Conservation (phyloP, 2,888 invertebrate species). For the Drosophila atripex region DNA sequence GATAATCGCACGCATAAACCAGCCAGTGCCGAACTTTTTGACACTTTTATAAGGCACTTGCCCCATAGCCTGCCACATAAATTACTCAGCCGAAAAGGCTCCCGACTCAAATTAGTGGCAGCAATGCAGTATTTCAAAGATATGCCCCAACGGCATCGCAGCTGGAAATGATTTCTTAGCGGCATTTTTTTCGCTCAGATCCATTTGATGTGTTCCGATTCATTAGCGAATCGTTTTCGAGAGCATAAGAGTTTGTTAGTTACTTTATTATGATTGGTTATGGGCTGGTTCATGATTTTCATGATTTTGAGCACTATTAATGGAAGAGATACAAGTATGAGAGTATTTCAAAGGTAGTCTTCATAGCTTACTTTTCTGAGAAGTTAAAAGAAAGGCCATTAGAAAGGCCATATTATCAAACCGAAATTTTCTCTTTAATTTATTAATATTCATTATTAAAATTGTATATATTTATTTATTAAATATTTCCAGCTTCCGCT, state of each 20-base stretch:
- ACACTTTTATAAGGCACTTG: slow-evolving; percentile 79
- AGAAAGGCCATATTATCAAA: too few species aligned
- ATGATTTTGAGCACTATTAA: not conserved
- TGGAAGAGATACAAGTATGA: not conserved
- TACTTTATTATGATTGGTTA: slow-evolving; percentile 22
- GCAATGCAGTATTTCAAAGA: slow-evolving; percentile 42
- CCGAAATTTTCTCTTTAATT: too few species aligned
- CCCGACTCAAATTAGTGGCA: slow-evolving; percentile 68
- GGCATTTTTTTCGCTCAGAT: slow-evolving; percentile 12
- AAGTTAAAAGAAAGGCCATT: not conserved
- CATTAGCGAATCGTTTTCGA: slow-evolving; percentile 37
- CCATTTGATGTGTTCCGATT: slow-evolving; percentile 37
- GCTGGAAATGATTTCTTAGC: slow-evolving; percentile 35
- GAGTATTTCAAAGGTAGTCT: too few species aligned
- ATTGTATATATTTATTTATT: not conserved
- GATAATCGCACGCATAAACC: slow-evolving; percentile 71
- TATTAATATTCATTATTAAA: too few species aligned
- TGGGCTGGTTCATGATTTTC: not conserved
- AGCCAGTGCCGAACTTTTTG: slow-evolving; percentile 64
- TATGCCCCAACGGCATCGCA: slow-evolving; percentile 31
- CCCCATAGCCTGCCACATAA: slow-evolving; percentile 70
- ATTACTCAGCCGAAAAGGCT: slow-evolving; percentile 72
- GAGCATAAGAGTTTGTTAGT: slow-evolving; percentile 16
- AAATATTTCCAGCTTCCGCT: slow-evolving; percentile 85
- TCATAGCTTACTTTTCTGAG: not conserved